Percentiles rank a stretch among this genome's conserved stretches.
Evolutionary conservation across 2,113 vertebrate genomes (phyloP).

Genomic region (Megaleporinus macrocephalus): DNA sequence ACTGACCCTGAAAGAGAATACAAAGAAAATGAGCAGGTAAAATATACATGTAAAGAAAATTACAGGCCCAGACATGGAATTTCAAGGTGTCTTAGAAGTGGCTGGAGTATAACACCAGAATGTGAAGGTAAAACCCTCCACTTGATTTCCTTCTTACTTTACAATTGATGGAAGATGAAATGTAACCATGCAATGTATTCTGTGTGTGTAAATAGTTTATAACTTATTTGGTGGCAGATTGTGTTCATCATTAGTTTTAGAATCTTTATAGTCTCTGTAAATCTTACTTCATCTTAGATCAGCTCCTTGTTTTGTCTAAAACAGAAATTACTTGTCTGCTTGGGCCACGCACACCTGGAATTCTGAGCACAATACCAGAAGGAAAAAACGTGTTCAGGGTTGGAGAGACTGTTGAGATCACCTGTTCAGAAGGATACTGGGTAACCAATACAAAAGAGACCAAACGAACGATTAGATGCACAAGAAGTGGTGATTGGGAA

Average conservation of each 20-base stretch:
- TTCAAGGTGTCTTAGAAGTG: conserved; percentile 54
- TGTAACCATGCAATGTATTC: neutral
- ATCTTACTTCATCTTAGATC: neutral
- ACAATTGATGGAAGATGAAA: neutral
- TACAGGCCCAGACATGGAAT: neutral
- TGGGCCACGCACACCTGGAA: rapidly evolving
- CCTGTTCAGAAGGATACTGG: conserved; percentile 7
- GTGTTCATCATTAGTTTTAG: too few relatives aligned
- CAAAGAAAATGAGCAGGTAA: conserved; percentile 33
- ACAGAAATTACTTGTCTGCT: conserved; percentile 58
- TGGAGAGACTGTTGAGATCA: conserved; percentile 40
- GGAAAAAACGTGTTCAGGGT: conserved; percentile 39
- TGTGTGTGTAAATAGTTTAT: neutral
- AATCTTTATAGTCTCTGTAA: too few relatives aligned
- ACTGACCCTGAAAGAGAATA: rapidly evolving
- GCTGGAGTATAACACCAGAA: conserved; percentile 64
- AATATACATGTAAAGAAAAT: neutral
- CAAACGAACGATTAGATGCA: too few relatives aligned
- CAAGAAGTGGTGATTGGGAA: too few relatives aligned
- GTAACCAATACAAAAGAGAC: neutral
- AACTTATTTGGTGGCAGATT: neutral
- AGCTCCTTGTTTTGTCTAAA: neutral
- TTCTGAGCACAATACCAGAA: conserved; percentile 30
- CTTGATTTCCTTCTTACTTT: neutral
- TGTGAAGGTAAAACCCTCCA: conserved; percentile 63